Percentiles rank a stretch among this genome's conserved stretches.
Evolutionary conservation across 2,113 vertebrate genomes (phyloP).

Genomic region (Synodontis membranacea): DNA sequence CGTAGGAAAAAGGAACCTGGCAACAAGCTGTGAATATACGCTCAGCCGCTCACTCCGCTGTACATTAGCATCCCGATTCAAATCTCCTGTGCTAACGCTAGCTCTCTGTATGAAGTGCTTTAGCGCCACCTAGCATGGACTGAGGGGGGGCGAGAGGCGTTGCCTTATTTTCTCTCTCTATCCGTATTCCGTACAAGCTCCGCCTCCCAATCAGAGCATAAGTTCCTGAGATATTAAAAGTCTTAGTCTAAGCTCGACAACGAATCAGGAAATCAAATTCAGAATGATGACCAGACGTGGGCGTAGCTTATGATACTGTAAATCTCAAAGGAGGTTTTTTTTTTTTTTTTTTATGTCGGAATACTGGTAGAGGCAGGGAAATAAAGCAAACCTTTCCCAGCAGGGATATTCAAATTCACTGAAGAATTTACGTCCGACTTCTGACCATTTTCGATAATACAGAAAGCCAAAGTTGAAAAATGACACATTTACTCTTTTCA

Average conservation of each 20-base stretch:
- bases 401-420: neutral
- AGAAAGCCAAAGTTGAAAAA: no score
- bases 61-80: slow-evolving; percentile 23
- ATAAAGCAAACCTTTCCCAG: neutral
- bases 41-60: slow-evolving; percentile 16
- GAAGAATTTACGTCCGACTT: neutral
- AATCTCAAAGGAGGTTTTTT: neutral
- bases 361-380: neutral
- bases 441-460: no score
- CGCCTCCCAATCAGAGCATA: neutral
- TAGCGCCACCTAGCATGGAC: slow-evolving; percentile 36
- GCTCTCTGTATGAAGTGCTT: slow-evolving; percentile 25
- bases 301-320: neutral
- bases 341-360: neutral
- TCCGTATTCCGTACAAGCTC: neutral
- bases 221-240: no score
- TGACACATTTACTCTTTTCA: no score
- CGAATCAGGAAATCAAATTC: neutral
- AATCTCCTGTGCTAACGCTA: slow-evolving; percentile 5
- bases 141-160: neutral
- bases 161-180: neutral
- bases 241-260: neutral
- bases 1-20: slow-evolving; percentile 1
- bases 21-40: neutral
- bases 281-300: neutral